Base-by-base conservation (phyloP, 2,113 vertebrate genomes). In the Porphyrio hochstetteri region DNA sequence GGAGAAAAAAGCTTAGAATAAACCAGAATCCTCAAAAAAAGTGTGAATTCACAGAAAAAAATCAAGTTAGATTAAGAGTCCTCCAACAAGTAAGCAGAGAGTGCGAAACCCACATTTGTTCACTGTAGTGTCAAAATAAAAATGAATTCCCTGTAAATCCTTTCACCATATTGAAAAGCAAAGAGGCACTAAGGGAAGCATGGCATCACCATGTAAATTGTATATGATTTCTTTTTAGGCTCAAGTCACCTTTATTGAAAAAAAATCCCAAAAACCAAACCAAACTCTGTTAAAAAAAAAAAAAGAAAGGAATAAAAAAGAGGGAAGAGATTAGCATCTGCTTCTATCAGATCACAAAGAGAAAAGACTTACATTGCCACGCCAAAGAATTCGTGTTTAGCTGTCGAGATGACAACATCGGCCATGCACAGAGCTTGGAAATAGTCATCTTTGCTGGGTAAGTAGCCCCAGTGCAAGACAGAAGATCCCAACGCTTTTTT, bases 301-400 rank as follows among this genome's bases (percentile, higher is more conserved):
- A 89, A 72, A n/a, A 36, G 57, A 79, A 68, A 4, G 81, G 76
- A 28, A 67, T 88, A 75, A 35, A 40, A 63, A 84, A 74, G 4
- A 83, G 79, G 35, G 18, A 71, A 48, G 35, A 91, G 70, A 96
- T 96, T 33, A 97, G 92, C 96, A 96, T 75, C 35, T 82, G 87
- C 75, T 95, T 96, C 88, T 64, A 78, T 72, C 50, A 14, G 64
- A 92, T 67, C 83, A 81, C 97, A 96, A 96, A 97, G 18, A 93
- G 96, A 95, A 95, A 88, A 57, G 88, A 99, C 99, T 99, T 98
- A 99, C 99, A 99, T 98, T 72, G 99, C 99, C 77, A 99, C 99
- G 25, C 99, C 99, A 90, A 99, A 99, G 98, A 99, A 99, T 97
- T 99, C 99, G 21, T 99, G 99, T 88, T 98, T 99, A 96, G 99